Evolutionary conservation across 2,888 invertebrate genomes (phyloP).

Genomic region (Plebejus anna): DNA sequence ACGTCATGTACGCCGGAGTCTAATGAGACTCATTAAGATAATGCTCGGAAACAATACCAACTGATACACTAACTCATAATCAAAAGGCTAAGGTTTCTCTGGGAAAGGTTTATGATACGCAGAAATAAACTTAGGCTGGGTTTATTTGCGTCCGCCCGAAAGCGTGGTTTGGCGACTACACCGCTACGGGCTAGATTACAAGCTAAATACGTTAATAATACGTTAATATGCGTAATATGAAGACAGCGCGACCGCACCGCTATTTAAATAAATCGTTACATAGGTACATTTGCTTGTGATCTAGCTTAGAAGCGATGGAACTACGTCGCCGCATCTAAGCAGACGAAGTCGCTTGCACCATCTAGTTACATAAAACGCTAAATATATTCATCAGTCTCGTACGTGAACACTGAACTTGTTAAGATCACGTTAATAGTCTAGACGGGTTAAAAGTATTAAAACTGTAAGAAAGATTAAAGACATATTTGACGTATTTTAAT

Average conservation of each 20-base stretch:
- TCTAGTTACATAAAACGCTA: neutral
- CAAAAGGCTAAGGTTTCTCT: neutral
- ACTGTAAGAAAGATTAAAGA: neutral
- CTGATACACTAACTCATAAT: neutral
- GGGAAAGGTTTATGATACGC: neutral
- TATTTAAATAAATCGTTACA: no score
- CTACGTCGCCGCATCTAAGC: neutral
- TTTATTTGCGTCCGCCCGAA: no score
- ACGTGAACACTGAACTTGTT: neutral
- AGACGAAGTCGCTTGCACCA: neutral
- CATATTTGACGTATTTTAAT: neutral
- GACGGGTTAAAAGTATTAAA: neutral
- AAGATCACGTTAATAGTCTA: neutral
- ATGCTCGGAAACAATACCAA: neutral
- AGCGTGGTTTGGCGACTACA: no score
- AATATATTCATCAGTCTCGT: constrained; percentile 3
- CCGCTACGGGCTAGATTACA: no score
- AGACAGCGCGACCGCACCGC: no score
- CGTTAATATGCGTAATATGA: no score
- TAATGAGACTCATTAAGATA: constrained; percentile 1
- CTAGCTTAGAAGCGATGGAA: no score
- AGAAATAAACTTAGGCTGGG: no score
- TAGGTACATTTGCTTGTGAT: no score
- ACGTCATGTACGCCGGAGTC: neutral
- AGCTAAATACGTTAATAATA: no score